These are phyloP conservation scores for Myripristis murdjan DNA, from an alignment of 2,797 vertebrate genomes.

Conservation along the genomic window DNA sequence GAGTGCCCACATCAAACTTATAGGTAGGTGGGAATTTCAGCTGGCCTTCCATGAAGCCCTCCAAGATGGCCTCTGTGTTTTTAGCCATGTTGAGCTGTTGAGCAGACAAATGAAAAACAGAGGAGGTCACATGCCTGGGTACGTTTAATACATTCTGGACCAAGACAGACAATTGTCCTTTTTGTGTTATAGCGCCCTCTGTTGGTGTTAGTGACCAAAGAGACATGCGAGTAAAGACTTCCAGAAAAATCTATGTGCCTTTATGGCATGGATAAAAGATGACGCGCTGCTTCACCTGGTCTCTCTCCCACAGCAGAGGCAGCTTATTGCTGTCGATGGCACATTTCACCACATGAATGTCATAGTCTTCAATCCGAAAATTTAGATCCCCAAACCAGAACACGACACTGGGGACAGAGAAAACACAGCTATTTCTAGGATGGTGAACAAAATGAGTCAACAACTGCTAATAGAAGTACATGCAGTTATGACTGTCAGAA, in stretches of 20 bases:
- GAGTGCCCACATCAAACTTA: conserved; percentile 98
- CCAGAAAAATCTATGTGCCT: conserved; percentile 19
- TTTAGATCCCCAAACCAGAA: conserved; percentile 99
- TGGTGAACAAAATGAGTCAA: conserved; percentile 4
- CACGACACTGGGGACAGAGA: conserved; percentile 87
- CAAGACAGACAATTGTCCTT: not conserved
- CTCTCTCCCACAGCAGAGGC: conserved; percentile 95
- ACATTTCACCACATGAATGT: conserved; percentile 96
- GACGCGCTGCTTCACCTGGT: conserved; percentile 89
- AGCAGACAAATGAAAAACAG: conserved; percentile 23
- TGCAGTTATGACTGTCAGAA: not conserved
- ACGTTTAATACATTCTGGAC: not conserved
- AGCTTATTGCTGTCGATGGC: conserved; percentile 95
- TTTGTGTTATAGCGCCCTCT: conserved; percentile 57
- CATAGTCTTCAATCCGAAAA: conserved; percentile 97
- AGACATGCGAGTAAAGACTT: conserved; percentile 38
- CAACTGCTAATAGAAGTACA: not conserved
- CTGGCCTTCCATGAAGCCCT: conserved; percentile 93
- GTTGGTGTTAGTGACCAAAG: conserved; percentile 37
- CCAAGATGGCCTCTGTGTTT: conserved; percentile 91
- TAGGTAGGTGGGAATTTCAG: conserved; percentile 96
- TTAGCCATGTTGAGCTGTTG: conserved; percentile 97
- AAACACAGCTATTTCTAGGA: not conserved
- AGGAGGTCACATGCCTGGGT: not conserved
- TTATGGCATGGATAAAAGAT: not conserved